Evolutionary conservation across 2,113 vertebrate genomes (phyloP).

Genomic region (Phainopepla nitens): DNA sequence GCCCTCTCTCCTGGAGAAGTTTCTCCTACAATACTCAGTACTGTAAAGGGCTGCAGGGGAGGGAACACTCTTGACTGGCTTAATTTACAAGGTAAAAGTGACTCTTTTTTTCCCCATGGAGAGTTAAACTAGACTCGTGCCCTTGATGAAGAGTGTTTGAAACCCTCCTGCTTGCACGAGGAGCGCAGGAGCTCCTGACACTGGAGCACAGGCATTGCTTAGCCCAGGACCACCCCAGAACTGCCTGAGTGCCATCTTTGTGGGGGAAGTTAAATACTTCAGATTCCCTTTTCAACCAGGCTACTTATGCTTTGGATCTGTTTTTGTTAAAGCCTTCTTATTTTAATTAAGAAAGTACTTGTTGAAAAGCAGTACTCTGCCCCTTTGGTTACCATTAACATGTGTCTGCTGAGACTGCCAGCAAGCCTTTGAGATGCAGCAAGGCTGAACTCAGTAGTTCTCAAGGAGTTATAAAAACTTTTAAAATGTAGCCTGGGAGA

Average conservation of each 20-base stretch:
- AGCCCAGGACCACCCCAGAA: background rate
- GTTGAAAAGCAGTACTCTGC: background rate
- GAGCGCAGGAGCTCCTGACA: background rate
- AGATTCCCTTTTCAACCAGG: background rate
- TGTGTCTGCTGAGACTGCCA: background rate
- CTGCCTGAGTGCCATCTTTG: background rate
- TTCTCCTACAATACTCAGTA: background rate
- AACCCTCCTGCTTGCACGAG: background rate
- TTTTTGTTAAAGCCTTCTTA: conserved; percentile 26
- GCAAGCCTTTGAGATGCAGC: background rate
- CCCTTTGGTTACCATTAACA: background rate
- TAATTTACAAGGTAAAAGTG: background rate
- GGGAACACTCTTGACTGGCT: background rate
- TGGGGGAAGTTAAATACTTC: background rate
- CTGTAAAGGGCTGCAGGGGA: background rate
- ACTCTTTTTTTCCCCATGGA: background rate
- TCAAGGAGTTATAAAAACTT: background rate
- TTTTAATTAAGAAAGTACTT: conserved; percentile 11
- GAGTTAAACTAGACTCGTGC: background rate
- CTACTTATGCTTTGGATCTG: background rate
- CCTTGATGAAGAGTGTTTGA: background rate
- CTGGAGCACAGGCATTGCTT: background rate
- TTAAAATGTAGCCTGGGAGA: background rate
- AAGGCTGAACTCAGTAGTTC: background rate
- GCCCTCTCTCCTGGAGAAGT: background rate